Conservation (phyloP, 1,140 invertebrate species). For the Diploscapter pachys region DNA sequence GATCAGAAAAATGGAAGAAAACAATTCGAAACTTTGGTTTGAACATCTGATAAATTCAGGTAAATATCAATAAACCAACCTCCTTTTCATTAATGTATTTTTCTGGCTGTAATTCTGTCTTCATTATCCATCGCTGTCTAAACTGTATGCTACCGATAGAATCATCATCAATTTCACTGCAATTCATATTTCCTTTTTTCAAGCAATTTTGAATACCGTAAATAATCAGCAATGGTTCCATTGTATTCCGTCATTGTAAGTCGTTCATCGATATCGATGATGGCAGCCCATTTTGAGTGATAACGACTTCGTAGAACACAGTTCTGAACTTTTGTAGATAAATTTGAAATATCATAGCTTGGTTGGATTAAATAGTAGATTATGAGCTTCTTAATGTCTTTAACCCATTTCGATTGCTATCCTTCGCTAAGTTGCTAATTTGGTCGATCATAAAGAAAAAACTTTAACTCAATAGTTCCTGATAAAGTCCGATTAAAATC, state of each 20-base stretch:
- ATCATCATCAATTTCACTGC: background rate
- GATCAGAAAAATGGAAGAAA: background rate
- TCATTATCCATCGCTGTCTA: slow-evolving; percentile 21
- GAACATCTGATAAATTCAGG: background rate
- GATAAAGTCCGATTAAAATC: background rate
- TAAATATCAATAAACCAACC: background rate
- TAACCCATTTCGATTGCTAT: no score
- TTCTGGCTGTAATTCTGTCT: background rate
- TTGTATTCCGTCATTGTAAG: slow-evolving; percentile 15
- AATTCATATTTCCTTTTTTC: no score
- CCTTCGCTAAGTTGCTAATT: no score
- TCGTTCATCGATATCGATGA: slow-evolving; percentile 16
- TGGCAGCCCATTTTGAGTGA: slow-evolving; percentile 16
- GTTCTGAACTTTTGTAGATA: background rate
- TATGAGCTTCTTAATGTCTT: no score
- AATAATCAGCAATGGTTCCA: slow-evolving; percentile 17
- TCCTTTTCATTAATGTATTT: slow-evolving; percentile 13
- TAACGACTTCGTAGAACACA: background rate
- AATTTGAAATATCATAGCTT: no score
- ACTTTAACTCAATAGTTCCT: no score
- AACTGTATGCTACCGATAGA: background rate
- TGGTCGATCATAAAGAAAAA: no score
- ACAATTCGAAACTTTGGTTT: background rate
- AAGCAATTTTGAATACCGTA: background rate
- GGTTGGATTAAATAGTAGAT: no score